phyloP scores from a whole-genome alignment of 2,888 invertebrate genomes.

The Conomelus anceps region DNA sequence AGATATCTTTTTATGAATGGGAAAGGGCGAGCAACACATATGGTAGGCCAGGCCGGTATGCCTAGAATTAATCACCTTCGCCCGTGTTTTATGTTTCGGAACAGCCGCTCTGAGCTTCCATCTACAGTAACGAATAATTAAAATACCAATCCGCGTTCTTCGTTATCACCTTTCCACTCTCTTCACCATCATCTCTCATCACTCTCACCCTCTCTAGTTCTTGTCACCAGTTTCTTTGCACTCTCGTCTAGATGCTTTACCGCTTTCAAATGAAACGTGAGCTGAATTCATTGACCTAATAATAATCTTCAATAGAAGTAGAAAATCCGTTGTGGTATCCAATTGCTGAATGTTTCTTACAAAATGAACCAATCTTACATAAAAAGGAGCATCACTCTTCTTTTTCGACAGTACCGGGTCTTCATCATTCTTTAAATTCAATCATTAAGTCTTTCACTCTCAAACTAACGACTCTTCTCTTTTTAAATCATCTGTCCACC shows the following conservation, averaged over 20 bases:
- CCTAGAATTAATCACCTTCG: not conserved
- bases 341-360: not conserved
- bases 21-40: not conserved
- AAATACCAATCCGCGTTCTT: not conserved
- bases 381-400: too few relatives aligned
- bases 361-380: too few relatives aligned
- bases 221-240: not conserved
- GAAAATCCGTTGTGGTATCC: not conserved
- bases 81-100: not conserved
- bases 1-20: not conserved
- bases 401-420: too few relatives aligned
- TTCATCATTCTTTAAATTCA: too few relatives aligned
- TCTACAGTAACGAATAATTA: not conserved
- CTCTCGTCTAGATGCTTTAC: not conserved
- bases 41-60: not conserved
- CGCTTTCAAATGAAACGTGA: not conserved
- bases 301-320: not conserved
- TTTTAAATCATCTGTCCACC: too few relatives aligned
- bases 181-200: not conserved
- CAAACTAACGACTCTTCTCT: too few relatives aligned
- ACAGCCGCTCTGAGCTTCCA: not conserved
- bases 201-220: not conserved
- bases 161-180: not conserved
- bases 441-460: too few relatives aligned
- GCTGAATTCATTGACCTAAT: not conserved